Base-by-base conservation (phyloP, 2,797 vertebrate species). In the Philypnodon macrostomus region DNA sequence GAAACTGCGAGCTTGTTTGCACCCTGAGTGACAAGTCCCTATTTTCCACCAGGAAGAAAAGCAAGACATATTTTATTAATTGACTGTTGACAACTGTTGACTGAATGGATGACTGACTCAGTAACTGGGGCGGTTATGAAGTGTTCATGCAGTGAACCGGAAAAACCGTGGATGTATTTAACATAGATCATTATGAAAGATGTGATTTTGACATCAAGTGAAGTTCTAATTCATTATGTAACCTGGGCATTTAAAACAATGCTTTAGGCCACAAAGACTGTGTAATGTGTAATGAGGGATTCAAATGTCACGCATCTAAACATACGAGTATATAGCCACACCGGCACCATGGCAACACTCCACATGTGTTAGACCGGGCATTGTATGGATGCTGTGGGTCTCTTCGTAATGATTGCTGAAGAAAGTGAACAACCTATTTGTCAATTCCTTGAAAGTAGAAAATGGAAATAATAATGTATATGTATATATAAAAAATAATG, bases 311-410 rank as follows among this genome's bases (percentile, higher is more conserved):
- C 3, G 4, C n/a, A 65, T 33, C 18, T 45, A 47, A 58, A 57
- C 41, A 57, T 44, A 49, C 12, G 58, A 42, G 47, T 46, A 54
- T 64, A 65, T 59, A 62, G 70, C 49, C 72, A 70, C 55, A 39
- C 26, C 59, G 55, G 45, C 44, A 35, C 70, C 69, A 68, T 62
- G 53, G 78, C 63, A 80, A 81, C 63, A 41, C 34, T 63, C 42
- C 67, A 75, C 79, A 70, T 80, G 70, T 38, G 24, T 24, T 5
- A 9, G 36, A 35, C n/a, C 2, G 1, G 3, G 12, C 36, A 4
- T 44, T 11, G 15, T 24, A 11, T 36, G n/a, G 4, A 46, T 38
- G 32, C 16, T 42, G 41, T 9, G 46, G 10, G 19, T 12, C 3
- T 37, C 9, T 34, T 1, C 27, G 14, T 51, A n/a, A n/a, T n/a